These are phyloP conservation scores for Falco punctatus DNA, from an alignment of 2,113 vertebrate genomes.

Conservation along the genomic window DNA sequence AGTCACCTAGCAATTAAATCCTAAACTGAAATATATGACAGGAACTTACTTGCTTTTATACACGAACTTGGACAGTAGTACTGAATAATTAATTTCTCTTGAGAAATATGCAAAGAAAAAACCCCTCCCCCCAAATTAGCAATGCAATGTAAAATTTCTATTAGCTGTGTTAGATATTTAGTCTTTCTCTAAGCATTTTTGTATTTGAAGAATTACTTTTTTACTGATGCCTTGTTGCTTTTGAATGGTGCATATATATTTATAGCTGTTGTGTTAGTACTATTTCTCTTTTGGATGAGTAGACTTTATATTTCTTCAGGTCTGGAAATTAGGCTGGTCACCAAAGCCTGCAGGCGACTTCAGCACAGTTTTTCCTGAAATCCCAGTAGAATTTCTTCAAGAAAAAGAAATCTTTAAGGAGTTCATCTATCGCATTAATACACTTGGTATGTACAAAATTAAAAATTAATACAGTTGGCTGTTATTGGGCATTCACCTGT, in stretches of 20 bases:
- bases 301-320: slow-evolving; percentile 70
- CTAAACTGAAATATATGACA: not conserved
- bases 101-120: not conserved
- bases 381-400: slow-evolving; percentile 96
- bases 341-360: slow-evolving; percentile 91
- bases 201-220: not conserved
- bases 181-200: not conserved
- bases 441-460: slow-evolving; percentile 81
- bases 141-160: not conserved
- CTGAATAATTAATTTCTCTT: not conserved
- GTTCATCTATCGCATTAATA: slow-evolving; percentile 96
- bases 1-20: not conserved
- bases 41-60: not conserved
- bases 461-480: not conserved
- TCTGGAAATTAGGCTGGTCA: slow-evolving; percentile 98
- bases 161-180: not conserved
- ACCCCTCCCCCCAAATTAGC: not conserved
- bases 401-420: slow-evolving; percentile 97
- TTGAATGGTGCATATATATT: not conserved
- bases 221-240: not conserved
- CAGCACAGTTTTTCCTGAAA: slow-evolving; percentile 91
- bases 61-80: not conserved
- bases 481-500: not conserved
- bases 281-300: not conserved
- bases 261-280: not conserved